These are phyloP conservation scores for Willisornis vidua DNA, from an alignment of 2,113 vertebrate species.

Conservation along the genomic window DNA sequence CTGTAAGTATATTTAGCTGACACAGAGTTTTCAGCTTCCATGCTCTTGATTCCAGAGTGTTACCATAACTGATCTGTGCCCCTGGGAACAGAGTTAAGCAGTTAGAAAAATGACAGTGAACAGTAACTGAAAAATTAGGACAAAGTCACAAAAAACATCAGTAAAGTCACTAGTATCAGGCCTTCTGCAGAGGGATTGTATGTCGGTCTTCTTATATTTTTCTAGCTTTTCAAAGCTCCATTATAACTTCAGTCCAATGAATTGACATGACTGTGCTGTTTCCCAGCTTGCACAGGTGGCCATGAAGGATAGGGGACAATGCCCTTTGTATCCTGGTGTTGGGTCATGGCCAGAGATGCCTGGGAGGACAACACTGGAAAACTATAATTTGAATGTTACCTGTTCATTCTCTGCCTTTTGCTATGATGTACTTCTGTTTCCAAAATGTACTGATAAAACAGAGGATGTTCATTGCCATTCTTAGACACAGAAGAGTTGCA, in stretches of 20 bases:
- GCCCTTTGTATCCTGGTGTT: neutral
- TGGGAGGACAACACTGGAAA: neutral
- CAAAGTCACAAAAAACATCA: neutral
- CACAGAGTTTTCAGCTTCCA: neutral
- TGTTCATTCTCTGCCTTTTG: neutral
- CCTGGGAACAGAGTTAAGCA: neutral
- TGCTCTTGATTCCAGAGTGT: neutral
- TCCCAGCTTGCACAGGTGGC: neutral
- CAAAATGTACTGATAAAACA: neutral
- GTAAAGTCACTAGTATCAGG: neutral
- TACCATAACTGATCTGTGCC: neutral
- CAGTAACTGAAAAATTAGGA: neutral
- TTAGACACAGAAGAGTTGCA: neutral
- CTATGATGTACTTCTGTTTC: neutral
- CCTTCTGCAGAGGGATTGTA: neutral
- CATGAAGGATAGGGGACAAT: rapidly evolving
- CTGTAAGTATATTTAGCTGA: neutral
- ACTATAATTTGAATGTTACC: neutral
- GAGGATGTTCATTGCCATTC: neutral
- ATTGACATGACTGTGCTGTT: neutral
- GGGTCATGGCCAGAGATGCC: neutral
- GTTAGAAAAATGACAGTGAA: neutral
- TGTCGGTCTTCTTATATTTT: neutral
- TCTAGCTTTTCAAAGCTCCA: neutral
- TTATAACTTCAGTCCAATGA: neutral